Evolutionary conservation across 2,113 vertebrate genomes (phyloP).

Genomic region (Zosterops hypoxanthus): DNA sequence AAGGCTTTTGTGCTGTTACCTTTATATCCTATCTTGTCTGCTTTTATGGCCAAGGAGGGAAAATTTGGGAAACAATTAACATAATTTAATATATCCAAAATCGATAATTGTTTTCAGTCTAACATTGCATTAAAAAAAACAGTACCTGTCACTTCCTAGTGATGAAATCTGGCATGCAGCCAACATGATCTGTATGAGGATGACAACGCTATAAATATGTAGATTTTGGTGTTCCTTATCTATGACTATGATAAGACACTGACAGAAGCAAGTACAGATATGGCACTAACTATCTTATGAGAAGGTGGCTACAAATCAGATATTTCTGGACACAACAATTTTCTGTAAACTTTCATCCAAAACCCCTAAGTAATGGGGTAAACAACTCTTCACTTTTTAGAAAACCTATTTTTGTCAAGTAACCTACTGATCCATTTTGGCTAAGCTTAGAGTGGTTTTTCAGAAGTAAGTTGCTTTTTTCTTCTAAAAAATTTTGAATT

Average conservation of each 20-base stretch:
- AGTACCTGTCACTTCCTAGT: constrained; percentile 67
- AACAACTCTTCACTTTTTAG: neutral
- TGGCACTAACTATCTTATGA: constrained; percentile 3
- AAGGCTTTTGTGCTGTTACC: constrained; percentile 91
- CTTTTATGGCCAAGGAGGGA: constrained; percentile 92
- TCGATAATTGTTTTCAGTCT: constrained; percentile 80
- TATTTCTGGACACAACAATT: constrained; percentile 37
- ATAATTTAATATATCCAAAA: constrained; percentile 85
- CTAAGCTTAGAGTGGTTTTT: constrained; percentile 11
- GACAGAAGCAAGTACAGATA: constrained; percentile 66
- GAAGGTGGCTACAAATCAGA: constrained; percentile 20
- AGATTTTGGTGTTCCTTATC: constrained; percentile 51
- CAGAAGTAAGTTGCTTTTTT: constrained; percentile 8
- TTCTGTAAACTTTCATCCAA: constrained; percentile 16
- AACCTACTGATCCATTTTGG: neutral
- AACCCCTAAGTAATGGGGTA: neutral
- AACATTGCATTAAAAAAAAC: constrained; percentile 77
- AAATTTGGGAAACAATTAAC: constrained; percentile 96
- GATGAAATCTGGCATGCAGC: constrained; percentile 81
- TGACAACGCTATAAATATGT: constrained; percentile 61
- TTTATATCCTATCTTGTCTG: constrained; percentile 92
- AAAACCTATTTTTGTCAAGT: neutral
- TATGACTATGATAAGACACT: constrained; percentile 58
- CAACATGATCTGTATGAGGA: constrained; percentile 77
- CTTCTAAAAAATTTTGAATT: constrained; percentile 26